phyloP scores from a whole-genome alignment of 2,888 invertebrate species.

The Melieria picta region DNA sequence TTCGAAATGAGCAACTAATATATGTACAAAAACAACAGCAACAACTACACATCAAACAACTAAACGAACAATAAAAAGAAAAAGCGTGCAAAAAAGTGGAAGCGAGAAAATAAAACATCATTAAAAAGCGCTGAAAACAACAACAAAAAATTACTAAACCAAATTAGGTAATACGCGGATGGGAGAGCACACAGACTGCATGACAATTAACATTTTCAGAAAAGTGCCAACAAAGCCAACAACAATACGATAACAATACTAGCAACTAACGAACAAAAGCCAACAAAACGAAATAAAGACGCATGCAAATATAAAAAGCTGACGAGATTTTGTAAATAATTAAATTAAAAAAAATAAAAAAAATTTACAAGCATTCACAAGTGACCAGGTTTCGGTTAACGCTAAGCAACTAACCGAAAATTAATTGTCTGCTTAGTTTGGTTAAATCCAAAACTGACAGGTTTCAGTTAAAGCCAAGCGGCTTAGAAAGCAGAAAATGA shows the following conservation, averaged over 20 bases:
- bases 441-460: too few relatives aligned
- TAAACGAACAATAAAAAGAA: not conserved
- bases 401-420: too few relatives aligned
- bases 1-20: not conserved
- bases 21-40: too few relatives aligned
- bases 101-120: constrained; percentile 8
- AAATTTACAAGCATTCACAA: too few relatives aligned
- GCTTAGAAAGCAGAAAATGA: too few relatives aligned
- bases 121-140: not conserved
- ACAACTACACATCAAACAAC: not conserved
- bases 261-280: constrained; percentile 8
- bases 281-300: not conserved
- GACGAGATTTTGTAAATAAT: too few relatives aligned
- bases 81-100: not conserved
- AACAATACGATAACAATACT: constrained; percentile 10
- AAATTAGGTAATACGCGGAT: constrained; percentile 28
- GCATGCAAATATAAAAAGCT: too few relatives aligned
- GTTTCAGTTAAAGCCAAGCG: too few relatives aligned
- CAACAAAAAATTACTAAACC: constrained; percentile 11
- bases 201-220: constrained; percentile 32
- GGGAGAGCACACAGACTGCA: constrained; percentile 15
- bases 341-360: too few relatives aligned
- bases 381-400: too few relatives aligned
- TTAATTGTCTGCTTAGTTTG: too few relatives aligned
- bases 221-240: not conserved